phyloP scores from a whole-genome alignment of 2,797 vertebrate genomes.

The Chelmon rostratus region DNA sequence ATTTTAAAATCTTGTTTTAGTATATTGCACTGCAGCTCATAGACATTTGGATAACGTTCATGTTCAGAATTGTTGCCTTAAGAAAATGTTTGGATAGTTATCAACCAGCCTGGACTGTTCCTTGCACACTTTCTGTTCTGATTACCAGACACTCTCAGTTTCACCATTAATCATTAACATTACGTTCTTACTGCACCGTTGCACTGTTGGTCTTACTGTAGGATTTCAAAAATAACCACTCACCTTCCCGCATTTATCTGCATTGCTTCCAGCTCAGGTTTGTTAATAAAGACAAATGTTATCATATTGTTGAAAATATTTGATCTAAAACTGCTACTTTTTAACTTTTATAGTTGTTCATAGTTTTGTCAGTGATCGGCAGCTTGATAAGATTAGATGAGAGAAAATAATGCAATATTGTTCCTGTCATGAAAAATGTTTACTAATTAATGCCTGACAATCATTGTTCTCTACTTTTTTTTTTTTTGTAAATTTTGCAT shows the following conservation, averaged over 20 bases:
- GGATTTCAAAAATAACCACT: constrained; percentile 39
- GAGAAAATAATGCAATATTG: constrained; percentile 9
- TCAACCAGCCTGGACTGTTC: constrained; percentile 8
- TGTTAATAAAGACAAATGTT: constrained; percentile 19
- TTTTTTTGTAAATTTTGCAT: constrained; percentile 52
- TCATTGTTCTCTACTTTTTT: constrained; percentile 41
- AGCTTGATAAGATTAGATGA: constrained; percentile 16
- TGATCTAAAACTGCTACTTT: constrained; percentile 15
- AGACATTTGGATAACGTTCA: constrained; percentile 1
- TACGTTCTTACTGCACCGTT: constrained; percentile 19
- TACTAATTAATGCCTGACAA: constrained; percentile 61
- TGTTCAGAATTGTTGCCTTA: constrained; percentile 3
- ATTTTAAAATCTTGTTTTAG: constrained; percentile 1
- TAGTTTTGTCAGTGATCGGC: constrained; percentile 6
- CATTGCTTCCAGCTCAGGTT: constrained; percentile 67
- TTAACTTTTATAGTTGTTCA: constrained; percentile 27
- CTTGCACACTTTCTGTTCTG: constrained; percentile 16
- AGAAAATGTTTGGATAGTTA: not conserved
- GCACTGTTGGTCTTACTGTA: constrained; percentile 7
- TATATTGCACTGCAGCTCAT: not conserved
- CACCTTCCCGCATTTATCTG: constrained; percentile 6
- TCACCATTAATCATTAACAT: constrained; percentile 26
- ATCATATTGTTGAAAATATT: constrained; percentile 20
- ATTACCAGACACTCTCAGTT: constrained; percentile 15
- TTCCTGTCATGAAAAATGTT: not conserved